phyloP scores from a whole-genome alignment of 2,888 invertebrate species.

The Cloeon dipterum region DNA sequence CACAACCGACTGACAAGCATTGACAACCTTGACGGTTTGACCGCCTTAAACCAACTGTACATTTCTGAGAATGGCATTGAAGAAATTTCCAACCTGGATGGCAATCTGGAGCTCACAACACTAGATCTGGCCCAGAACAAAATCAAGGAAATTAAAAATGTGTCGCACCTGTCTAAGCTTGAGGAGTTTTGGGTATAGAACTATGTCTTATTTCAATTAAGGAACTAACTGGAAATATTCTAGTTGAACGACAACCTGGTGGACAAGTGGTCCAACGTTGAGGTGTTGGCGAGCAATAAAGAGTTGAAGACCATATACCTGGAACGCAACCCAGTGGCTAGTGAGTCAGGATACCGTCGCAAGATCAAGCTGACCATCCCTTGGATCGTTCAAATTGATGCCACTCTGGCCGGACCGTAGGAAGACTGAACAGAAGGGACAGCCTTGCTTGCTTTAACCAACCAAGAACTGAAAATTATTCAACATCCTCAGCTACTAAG shows the following conservation, averaged over 20 bases:
- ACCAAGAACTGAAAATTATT: too few species aligned
- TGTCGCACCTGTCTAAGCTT: conserved; percentile 49
- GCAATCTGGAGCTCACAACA: conserved; percentile 49
- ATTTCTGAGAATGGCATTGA: conserved; percentile 82
- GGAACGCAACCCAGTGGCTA: conserved; percentile 73
- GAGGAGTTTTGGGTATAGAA: conserved; percentile 93
- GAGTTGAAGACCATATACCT: conserved; percentile 69
- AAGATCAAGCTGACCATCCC: conserved; percentile 78
- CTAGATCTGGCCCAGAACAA: conserved; percentile 79
- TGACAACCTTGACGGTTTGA: conserved; percentile 55
- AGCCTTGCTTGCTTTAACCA: too few species aligned
- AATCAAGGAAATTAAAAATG: conserved; percentile 53
- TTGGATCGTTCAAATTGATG: conserved; percentile 79
- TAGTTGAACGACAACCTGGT: conserved; percentile 83
- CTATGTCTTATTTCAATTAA: not conserved
- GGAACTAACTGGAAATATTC: conserved; percentile 12
- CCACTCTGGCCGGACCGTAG: not conserved
- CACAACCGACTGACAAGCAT: conserved; percentile 73
- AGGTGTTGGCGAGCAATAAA: conserved; percentile 40
- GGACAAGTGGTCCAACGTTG: conserved; percentile 61
- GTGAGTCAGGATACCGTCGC: conserved; percentile 67
- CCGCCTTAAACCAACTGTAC: conserved; percentile 65
- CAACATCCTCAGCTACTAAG: too few species aligned
- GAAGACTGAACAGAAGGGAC: too few species aligned
- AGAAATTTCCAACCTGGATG: conserved; percentile 48